phyloP scores from a whole-genome alignment of 2,797 vertebrate species.

The Peromyscus aztecus region DNA sequence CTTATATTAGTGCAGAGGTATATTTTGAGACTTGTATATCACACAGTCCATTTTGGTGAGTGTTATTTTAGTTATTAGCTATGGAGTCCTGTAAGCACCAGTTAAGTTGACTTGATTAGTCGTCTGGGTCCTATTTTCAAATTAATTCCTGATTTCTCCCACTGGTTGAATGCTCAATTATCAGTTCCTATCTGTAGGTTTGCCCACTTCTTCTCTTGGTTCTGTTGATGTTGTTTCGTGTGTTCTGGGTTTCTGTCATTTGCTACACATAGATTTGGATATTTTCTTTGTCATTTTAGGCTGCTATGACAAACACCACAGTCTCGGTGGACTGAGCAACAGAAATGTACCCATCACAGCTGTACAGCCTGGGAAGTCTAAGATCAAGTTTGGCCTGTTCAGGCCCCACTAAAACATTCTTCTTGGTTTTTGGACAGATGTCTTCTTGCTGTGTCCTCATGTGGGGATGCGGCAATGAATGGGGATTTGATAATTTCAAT shows the following conservation, averaged over 20 bases:
- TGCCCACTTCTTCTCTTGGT: background rate
- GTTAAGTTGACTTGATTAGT: background rate
- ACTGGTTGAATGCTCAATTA: background rate
- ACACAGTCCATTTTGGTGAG: background rate
- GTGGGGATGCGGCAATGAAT: background rate
- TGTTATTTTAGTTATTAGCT: background rate
- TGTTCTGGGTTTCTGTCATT: background rate
- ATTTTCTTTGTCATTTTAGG: background rate
- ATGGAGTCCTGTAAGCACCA: background rate
- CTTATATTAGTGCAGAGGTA: background rate
- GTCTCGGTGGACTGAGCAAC: background rate
- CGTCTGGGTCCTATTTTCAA: conserved; percentile 3
- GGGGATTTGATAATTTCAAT: background rate
- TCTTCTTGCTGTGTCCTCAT: background rate
- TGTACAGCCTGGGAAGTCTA: background rate
- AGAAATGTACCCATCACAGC: background rate
- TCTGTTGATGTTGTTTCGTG: background rate
- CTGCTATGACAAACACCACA: background rate
- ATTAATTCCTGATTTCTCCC: background rate
- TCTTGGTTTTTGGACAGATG: background rate
- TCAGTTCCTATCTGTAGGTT: background rate
- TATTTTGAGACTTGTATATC: background rate
- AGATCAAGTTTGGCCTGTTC: background rate
- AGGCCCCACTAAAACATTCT: background rate
- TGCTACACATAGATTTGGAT: background rate